Base-by-base conservation (phyloP, 2,797 vertebrate species). In the Cossypha dichroa region DNA sequence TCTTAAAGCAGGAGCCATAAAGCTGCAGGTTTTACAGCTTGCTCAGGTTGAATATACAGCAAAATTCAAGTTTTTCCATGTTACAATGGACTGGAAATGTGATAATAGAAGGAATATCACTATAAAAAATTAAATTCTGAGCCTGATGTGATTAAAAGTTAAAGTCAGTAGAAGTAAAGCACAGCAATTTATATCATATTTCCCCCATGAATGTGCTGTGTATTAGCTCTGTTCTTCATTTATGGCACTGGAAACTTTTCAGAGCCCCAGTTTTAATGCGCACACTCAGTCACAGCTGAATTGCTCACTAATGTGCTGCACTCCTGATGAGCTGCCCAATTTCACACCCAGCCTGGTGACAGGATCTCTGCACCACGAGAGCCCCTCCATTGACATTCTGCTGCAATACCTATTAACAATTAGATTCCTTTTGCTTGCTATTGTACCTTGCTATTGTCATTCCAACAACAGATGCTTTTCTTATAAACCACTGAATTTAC, bases 401-500 rank as follows among this genome's bases (percentile, higher is more conserved):
- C 52, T 73, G 41, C 34, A 91, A 85, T 31, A 85, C 66, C 73
- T 95, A 91, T 81, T 79, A 97, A 96, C 96, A 97, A 97, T 97
- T 97, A 97, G 52, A 82, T 94, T 85, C 88, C 81, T 91, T 93
- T 90, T 49, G 69, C 79, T 92, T 83, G 70, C 92, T 91, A 93
- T 95, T 96, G 73, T 96, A 41, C 94, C 90, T 67, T 75, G 69
- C 82, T 92, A 92, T 97, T 98, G 97, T 98, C 95, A 94, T 97
- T 93, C 76, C 76, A 97, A 94, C 72, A 97, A 97, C 94, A 97
- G 96, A 96, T 95, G 85, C 87, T 97, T 96, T 97, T 90, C 92
- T 97, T 97, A 94, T 93, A 97, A 97, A 94, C 94, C 91, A 96
- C 66, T 96, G 96, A 97, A 96, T 95, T 98, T 97, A 96, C 94